These are phyloP conservation scores for Rhinoderma darwinii DNA, from an alignment of 2,113 vertebrate species.

Conservation along the genomic window DNA sequence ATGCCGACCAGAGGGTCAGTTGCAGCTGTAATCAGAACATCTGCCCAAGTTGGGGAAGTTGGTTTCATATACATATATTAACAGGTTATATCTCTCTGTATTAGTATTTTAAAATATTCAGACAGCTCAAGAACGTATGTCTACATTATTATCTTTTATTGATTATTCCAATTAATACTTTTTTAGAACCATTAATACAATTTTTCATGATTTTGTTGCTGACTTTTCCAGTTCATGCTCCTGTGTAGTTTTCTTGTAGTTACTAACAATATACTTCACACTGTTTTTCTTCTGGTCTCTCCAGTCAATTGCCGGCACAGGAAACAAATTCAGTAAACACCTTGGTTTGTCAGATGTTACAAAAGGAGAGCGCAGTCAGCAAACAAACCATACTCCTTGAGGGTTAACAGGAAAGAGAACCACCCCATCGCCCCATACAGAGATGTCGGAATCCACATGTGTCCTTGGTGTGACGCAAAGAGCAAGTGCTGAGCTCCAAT, in stretches of 20 bases:
- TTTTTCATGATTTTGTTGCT: neutral
- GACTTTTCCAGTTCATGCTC: neutral
- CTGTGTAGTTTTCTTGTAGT: neutral
- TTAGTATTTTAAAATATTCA: neutral
- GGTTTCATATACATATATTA: neutral
- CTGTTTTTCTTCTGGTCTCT: neutral
- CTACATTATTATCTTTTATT: neutral
- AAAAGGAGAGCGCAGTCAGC: slow-evolving; percentile 30
- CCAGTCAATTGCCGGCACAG: neutral
- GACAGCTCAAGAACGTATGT: neutral
- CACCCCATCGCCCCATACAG: slow-evolving; percentile 27
- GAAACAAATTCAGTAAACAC: slow-evolving; percentile 8
- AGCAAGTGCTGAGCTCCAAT: slow-evolving; percentile 44
- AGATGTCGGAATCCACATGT: slow-evolving; percentile 59
- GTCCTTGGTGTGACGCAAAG: slow-evolving; percentile 42
- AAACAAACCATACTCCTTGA: slow-evolving; percentile 49
- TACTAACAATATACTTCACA: neutral
- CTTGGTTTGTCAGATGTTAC: slow-evolving; percentile 38
- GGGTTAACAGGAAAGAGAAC: slow-evolving; percentile 53
- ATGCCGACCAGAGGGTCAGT: neutral
- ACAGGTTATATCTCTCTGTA: neutral
- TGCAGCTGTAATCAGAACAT: neutral
- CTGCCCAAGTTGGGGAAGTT: neutral
- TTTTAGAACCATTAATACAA: neutral
- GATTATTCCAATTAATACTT: neutral